Conservation (phyloP, 1,140 invertebrate species). For the Sitodiplosis mosellana region DNA sequence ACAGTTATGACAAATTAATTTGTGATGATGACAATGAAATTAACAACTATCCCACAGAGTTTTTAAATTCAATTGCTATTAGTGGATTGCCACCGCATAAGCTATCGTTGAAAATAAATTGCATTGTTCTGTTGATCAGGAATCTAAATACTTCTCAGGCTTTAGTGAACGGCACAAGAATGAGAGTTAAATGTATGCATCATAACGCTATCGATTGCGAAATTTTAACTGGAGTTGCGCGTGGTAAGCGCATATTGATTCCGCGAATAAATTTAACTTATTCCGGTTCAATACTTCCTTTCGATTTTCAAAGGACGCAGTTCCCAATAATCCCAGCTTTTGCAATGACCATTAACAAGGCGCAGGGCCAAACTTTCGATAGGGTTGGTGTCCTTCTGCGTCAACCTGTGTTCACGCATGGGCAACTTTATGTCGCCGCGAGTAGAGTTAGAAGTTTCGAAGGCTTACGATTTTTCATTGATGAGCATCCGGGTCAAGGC, state of each 20-base stretch:
- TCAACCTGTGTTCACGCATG: not conserved
- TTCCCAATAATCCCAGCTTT: constrained; percentile 28
- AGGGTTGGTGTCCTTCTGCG: constrained; percentile 1
- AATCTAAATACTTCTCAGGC: not conserved
- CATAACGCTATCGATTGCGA: not conserved
- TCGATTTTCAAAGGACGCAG: constrained; percentile 9
- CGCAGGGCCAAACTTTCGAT: constrained; percentile 16
- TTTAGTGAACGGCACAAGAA: constrained; percentile 1
- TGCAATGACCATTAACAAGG: constrained; percentile 30
- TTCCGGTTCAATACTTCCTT: constrained; percentile 13
- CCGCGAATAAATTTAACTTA: constrained; percentile 2
- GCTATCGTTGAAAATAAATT: not conserved
- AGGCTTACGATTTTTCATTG: not conserved
- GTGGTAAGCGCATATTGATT: not conserved
- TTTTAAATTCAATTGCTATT: not conserved
- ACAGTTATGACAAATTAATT: not conserved
- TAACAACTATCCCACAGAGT: not conserved
- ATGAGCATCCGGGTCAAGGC: not conserved
- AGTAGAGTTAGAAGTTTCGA: not conserved
- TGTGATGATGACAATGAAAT: not conserved
- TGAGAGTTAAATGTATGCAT: not conserved
- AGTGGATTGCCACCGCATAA: not conserved
- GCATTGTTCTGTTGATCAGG: not conserved
- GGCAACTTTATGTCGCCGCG: not conserved
- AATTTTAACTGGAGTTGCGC: not conserved